A percentile compares a stretch with the other conserved stretches of the same genome.
Evolutionary conservation across 2,888 invertebrate species (phyloP).

Genomic region (Morinoia aosen): DNA sequence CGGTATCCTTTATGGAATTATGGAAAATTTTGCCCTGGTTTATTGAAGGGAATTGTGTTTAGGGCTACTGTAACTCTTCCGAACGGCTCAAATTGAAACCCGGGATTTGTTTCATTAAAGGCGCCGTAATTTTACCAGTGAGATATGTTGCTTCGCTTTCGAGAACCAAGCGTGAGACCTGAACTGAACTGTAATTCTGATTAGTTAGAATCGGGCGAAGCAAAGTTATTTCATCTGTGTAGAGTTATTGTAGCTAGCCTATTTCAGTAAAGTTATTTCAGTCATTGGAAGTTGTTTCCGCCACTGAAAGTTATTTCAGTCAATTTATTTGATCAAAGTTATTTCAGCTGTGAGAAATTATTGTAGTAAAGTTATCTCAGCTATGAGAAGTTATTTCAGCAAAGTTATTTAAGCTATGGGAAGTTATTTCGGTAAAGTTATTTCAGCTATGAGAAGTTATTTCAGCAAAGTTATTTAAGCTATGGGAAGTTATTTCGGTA

Average conservation of each 20-base stretch:
- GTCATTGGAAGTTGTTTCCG: too few species aligned
- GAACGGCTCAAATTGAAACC: background rate
- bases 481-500: background rate
- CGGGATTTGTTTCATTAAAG: background rate
- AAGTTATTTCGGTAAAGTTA: too few species aligned
- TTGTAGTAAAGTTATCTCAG: too few species aligned
- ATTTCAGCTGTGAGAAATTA: too few species aligned
- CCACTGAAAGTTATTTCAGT: too few species aligned
- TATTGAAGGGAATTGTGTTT: background rate
- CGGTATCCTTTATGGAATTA: background rate
- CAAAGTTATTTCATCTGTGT: background rate
- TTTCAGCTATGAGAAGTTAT: too few species aligned
- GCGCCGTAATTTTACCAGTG: background rate
- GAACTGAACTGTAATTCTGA: background rate
- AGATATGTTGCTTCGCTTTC: background rate
- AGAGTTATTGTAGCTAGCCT: too few species aligned
- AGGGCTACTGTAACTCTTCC: background rate
- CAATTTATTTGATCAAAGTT: too few species aligned
- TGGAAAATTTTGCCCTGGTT: background rate
- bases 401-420: too few species aligned
- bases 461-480: too few species aligned
- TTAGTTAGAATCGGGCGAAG: background rate
- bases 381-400: too few species aligned
- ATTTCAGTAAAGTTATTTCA: too few species aligned
- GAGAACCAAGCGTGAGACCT: background rate